These are phyloP conservation scores for Belgica antarctica DNA, from an alignment of 2,888 invertebrate genomes.

Conservation along the genomic window DNA sequence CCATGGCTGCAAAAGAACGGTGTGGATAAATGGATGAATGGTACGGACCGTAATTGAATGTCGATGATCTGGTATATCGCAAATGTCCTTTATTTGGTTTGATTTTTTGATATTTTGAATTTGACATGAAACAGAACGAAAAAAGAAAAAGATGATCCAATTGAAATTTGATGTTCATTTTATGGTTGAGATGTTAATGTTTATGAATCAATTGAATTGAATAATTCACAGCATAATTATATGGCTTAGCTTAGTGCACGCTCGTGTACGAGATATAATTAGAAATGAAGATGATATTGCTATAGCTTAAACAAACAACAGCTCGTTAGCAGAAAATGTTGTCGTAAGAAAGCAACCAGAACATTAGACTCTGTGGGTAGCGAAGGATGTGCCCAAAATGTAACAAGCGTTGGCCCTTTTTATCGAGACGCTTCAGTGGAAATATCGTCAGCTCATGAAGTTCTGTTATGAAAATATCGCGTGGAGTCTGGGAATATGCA, in stretches of 20 bases:
- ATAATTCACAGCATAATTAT: constrained; percentile 19
- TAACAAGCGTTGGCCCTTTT: no score
- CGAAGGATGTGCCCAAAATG: no score
- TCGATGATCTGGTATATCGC: constrained; percentile 36
- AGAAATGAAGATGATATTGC: constrained; percentile 1
- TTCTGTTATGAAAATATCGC: no score
- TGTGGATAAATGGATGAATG: constrained; percentile 52
- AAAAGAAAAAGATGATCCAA: constrained; percentile 27
- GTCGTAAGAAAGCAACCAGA: no score
- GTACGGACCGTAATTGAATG: constrained; percentile 49
- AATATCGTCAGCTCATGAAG: no score
- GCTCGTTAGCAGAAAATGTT: not conserved
- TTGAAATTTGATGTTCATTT: constrained; percentile 2
- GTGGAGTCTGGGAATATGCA: no score
- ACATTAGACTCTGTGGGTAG: no score
- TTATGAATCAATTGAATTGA: constrained; percentile 4
- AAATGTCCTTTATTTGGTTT: constrained; percentile 39
- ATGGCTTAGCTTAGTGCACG: no score
- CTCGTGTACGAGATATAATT: no score
- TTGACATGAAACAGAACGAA: constrained; percentile 27
- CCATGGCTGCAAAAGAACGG: constrained; percentile 57
- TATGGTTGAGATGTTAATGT: not conserved
- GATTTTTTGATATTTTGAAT: constrained; percentile 4
- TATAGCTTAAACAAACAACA: not conserved
- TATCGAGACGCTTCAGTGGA: no score